A percentile compares a stretch with the other conserved stretches of the same genome.
These are phyloP conservation scores for Camponotus floridanus DNA, from an alignment of 1,140 invertebrate genomes.

Conservation along the genomic window DNA sequence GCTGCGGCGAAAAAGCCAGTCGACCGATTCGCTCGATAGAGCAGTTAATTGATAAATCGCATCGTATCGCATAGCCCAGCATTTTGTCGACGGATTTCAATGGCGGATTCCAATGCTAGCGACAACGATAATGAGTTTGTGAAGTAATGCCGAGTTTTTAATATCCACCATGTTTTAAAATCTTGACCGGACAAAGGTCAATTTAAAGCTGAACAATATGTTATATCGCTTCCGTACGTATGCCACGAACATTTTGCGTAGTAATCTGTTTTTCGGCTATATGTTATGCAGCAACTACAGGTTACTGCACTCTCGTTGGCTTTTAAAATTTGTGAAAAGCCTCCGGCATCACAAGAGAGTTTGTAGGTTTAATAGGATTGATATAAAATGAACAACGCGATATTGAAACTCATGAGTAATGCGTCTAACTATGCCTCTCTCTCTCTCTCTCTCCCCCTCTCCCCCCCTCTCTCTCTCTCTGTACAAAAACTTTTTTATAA, in stretches of 20 bases:
- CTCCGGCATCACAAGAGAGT: background rate
- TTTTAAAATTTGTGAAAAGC: constrained; percentile 46
- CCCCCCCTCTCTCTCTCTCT: background rate
- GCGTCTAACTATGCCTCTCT: background rate
- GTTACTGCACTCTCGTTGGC: constrained; percentile 43
- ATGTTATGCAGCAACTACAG: constrained; percentile 1
- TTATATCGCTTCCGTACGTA: constrained; percentile 45
- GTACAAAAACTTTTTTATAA: constrained; percentile 25
- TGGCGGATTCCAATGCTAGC: constrained; percentile 52
- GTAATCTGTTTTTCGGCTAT: constrained; percentile 20
- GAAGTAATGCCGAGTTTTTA: constrained; percentile 63
- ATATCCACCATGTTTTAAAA: constrained; percentile 61
- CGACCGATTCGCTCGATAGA: constrained; percentile 58
- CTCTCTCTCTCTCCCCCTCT: background rate
- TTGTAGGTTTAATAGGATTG: constrained; percentile 42
- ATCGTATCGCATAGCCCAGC: constrained; percentile 21
- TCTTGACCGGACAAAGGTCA: constrained; percentile 49
- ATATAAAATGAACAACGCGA: constrained; percentile 41
- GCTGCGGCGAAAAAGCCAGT: constrained; percentile 50
- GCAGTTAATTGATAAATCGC: constrained; percentile 70
- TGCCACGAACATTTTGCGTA: constrained; percentile 13
- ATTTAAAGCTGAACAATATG: constrained; percentile 23
- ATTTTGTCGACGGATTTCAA: constrained; percentile 67
- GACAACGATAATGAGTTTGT: constrained; percentile 30
- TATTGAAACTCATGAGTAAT: constrained; percentile 7